Conservation (phyloP, 1,140 invertebrate species). For the Drosophila nigromelanica region DNA sequence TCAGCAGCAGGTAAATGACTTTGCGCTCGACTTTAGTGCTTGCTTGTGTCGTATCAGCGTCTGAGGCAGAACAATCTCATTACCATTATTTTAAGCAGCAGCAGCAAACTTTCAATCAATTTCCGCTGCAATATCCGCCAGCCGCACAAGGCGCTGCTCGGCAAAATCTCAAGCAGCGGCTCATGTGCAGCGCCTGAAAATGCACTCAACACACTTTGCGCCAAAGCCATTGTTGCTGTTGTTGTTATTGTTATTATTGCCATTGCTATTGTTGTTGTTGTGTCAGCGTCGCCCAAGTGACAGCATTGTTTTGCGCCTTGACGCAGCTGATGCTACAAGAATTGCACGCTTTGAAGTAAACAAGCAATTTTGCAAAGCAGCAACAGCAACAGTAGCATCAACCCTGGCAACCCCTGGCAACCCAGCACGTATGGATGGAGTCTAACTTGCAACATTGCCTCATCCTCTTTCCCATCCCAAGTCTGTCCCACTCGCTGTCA, state of each 20-base stretch:
- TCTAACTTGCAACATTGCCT: conserved; percentile 44
- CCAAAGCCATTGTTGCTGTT: conserved; percentile 8
- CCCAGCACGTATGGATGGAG: conserved; percentile 48
- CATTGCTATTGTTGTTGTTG: conserved; percentile 36
- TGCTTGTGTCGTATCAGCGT: conserved; percentile 34
- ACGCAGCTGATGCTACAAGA: conserved; percentile 78
- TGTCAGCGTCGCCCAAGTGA: conserved; percentile 63
- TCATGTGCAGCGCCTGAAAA: conserved; percentile 24
- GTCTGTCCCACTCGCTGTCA: conserved; percentile 51
- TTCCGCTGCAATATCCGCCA: conserved; percentile 74
- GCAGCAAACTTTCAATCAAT: conserved; percentile 78
- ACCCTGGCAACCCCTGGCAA: conserved; percentile 5
- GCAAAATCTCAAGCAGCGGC: conserved; percentile 60
- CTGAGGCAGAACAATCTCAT: conserved; percentile 69
- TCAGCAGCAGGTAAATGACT: conserved; percentile 18
- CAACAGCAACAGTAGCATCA: conserved; percentile 22
- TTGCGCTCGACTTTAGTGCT: conserved; percentile 9
- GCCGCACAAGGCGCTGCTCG: conserved; percentile 34
- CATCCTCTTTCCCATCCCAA: background rate
- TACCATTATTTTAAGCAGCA: conserved; percentile 72
- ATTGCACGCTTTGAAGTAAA: conserved; percentile 79
- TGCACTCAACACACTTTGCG: conserved; percentile 46
- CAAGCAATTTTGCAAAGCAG: conserved; percentile 75
- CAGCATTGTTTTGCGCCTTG: conserved; percentile 74
- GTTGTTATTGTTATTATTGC: conserved; percentile 15